A percentile compares a stretch with the other conserved stretches of the same genome.
Conservation (phyloP, 2,888 invertebrate genomes). For the Drosophila longiperda region DNA sequence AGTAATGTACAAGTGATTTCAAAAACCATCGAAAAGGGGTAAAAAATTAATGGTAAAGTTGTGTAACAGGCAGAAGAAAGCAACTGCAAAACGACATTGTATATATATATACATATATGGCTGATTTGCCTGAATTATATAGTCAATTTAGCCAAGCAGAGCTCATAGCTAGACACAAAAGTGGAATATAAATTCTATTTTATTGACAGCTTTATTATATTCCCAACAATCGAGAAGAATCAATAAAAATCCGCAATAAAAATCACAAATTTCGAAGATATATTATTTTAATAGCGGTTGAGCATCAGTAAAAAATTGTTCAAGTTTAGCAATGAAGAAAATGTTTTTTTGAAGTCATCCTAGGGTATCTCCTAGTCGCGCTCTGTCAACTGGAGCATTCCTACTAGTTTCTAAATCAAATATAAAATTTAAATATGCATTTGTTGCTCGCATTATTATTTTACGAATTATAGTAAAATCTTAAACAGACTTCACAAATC, state of each 20-base stretch:
- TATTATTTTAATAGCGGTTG: neutral
- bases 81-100: neutral
- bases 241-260: neutral
- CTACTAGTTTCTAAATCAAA: neutral
- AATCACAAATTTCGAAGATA: neutral
- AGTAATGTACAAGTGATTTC: neutral
- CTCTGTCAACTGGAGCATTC: neutral
- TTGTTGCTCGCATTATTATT: neutral
- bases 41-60: neutral
- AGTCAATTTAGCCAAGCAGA: neutral
- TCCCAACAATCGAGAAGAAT: neutral
- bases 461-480: neutral
- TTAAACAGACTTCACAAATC: neutral
- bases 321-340: neutral
- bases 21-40: neutral
- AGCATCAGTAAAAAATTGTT: neutral
- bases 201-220: neutral
- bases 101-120: neutral
- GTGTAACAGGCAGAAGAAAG: neutral
- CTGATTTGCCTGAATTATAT: neutral
- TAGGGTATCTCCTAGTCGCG: neutral
- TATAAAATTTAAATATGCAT: neutral
- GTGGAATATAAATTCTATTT: neutral
- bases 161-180: neutral
- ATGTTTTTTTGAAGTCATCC: no score